Evolutionary conservation across 2,888 invertebrate genomes (phyloP).

Genomic region (Xylota segnis): DNA sequence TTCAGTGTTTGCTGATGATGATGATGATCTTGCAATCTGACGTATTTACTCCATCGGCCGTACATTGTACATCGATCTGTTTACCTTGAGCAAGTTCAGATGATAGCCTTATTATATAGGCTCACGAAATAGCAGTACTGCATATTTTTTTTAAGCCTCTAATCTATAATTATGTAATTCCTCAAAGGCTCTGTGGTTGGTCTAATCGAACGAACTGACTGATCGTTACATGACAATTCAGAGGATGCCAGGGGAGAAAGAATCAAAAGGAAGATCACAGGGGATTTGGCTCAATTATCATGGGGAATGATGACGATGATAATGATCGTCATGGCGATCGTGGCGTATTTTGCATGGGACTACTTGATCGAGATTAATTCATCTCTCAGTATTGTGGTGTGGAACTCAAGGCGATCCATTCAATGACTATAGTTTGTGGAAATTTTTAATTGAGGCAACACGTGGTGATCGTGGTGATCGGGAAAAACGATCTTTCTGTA

Average conservation of each 20-base stretch:
- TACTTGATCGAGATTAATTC: slow-evolving; percentile 44
- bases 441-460: slow-evolving; percentile 46
- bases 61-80: slow-evolving; percentile 39
- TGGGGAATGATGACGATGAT: slow-evolving; percentile 40
- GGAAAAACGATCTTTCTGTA: slow-evolving; percentile 35
- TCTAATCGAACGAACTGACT: slow-evolving; percentile 71
- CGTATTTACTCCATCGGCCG: slow-evolving; percentile 48
- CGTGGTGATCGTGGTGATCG: slow-evolving; percentile 31
- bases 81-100: slow-evolving; percentile 55
- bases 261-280: slow-evolving; percentile 35
- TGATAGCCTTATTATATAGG: slow-evolving; percentile 32
- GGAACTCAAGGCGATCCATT: slow-evolving; percentile 21
- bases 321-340: slow-evolving; percentile 44
- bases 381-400: not conserved
- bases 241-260: slow-evolving; percentile 25
- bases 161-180: slow-evolving; percentile 83
- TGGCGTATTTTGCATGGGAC: slow-evolving; percentile 47
- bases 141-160: slow-evolving; percentile 37
- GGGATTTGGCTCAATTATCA: slow-evolving; percentile 56
- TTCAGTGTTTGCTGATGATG: slow-evolving; percentile 66
- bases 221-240: slow-evolving; percentile 61
- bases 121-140: slow-evolving; percentile 43
- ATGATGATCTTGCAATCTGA: slow-evolving; percentile 71
- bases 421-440: slow-evolving; percentile 35
- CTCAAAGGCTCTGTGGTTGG: slow-evolving; percentile 82